phyloP scores from a whole-genome alignment of 2,113 vertebrate species.

The Chlamydotis undulata region DNA sequence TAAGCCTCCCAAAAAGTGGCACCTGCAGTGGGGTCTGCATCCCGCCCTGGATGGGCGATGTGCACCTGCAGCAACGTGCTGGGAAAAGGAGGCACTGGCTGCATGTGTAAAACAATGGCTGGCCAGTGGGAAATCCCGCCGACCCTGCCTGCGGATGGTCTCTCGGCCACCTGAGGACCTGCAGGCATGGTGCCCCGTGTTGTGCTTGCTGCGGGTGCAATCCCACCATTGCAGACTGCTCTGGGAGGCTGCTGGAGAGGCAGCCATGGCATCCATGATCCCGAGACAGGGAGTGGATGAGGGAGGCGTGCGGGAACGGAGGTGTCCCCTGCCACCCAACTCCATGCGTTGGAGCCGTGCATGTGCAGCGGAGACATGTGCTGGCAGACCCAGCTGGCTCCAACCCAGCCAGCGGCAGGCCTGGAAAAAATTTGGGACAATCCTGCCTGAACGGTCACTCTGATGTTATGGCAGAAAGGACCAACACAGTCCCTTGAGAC shows the following conservation, averaged over 20 bases:
- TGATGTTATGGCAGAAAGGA: background rate
- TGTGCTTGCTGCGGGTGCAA: rapidly evolving
- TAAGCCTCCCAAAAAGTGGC: background rate
- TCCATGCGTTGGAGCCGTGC: background rate
- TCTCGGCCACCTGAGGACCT: background rate
- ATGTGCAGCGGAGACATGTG: background rate
- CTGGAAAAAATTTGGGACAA: background rate
- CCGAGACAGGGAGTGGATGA: rapidly evolving
- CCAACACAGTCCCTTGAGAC: background rate
- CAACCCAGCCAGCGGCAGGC: background rate
- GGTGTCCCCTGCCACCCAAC: background rate
- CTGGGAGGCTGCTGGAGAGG: background rate
- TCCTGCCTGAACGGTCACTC: background rate
- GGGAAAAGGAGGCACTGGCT: background rate
- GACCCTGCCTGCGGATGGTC: background rate
- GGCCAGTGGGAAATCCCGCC: background rate
- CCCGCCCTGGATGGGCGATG: rapidly evolving
- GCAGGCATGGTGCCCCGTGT: rapidly evolving
- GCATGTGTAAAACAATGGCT: rapidly evolving
- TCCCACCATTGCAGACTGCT: background rate
- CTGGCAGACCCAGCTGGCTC: background rate
- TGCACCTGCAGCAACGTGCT: background rate
- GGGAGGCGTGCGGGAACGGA: background rate
- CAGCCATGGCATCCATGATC: background rate
- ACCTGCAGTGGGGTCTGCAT: rapidly evolving